Evolutionary conservation across 2,888 invertebrate genomes (phyloP).

Genomic region (Pristionchus fissidentatus): DNA sequence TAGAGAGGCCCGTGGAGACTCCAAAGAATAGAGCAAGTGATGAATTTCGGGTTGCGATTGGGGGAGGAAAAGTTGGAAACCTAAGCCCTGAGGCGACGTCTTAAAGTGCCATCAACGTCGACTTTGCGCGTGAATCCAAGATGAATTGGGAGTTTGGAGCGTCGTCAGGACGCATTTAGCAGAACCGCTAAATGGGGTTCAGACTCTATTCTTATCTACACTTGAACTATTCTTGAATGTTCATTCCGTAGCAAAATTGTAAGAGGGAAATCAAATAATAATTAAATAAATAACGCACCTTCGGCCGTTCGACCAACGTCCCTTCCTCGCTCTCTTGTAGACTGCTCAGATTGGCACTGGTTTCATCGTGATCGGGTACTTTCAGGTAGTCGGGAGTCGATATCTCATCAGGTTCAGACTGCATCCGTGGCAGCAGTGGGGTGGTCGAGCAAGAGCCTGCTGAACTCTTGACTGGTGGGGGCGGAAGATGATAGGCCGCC

Average conservation of each 20-base stretch:
- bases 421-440: constrained; percentile 13
- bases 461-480: background rate
- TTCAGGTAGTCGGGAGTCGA: background rate
- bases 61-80: background rate
- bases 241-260: no score
- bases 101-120: constrained; percentile 4
- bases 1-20: background rate
- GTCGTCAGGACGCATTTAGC: no score
- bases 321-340: background rate
- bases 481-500: constrained; percentile 7
- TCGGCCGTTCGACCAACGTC: background rate
- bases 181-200: no score
- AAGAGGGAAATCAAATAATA: no score
- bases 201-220: no score
- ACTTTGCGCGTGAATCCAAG: background rate
- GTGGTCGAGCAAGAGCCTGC: constrained; percentile 17
- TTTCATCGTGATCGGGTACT: background rate
- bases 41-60: background rate
- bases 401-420: background rate
- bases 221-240: no score
- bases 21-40: no score
- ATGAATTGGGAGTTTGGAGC: constrained; percentile 7
- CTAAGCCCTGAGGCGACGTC: constrained; percentile 15
- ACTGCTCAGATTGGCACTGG: constrained; percentile 8
- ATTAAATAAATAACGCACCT: no score